Base-by-base conservation (phyloP, 2,797 vertebrate species). In the Rhinoraja longicauda region DNA sequence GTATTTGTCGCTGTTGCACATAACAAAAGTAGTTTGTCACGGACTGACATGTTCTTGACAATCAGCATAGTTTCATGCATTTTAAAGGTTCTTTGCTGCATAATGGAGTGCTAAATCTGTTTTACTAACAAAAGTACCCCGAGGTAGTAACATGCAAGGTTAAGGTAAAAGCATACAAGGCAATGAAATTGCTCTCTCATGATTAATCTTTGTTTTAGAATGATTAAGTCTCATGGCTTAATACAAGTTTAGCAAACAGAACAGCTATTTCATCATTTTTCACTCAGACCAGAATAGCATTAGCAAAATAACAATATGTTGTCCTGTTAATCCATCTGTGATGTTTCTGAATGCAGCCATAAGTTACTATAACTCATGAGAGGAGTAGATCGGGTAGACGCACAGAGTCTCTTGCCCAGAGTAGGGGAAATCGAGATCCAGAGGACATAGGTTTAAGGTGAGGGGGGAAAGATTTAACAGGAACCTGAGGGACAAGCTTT, bases 131-230 rank as follows among this genome's bases (percentile, higher is more conserved):
- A 57, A 92, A 92, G 67, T 92, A 95, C 95, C 96, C 96, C 94
- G 95, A 96, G 96, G 96, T 96, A 95, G 94, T 96, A 93, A 96
- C 96, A 97, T 96, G 95, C 95, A 96, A 97, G 97, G 96, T 96
- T 95, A 95, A 96, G 94, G 96, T 95, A 95, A 96, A 95, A 94
- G 94, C 94, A 96, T 95, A 95, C 95, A 94, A 96, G 96, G 96
- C 96, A 97, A 95, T 97, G 96, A 96, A 96, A 97, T 97, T 97
- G 97, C 96, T 96, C 97, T 95, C 94, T 94, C 95, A 95, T 97
- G 96, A 97, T 97, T 97, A 96, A 97, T 97, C 96, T 97, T 96
- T 96, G 94, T 93, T 93, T 95, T 96, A 95, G 94, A 95, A 94
- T 94, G 94, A 96, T 96, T 96, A 95, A 96, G 96, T 95, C 95